Conservation (phyloP, 1,140 invertebrate genomes). For the Leptinotarsa lineolata region DNA sequence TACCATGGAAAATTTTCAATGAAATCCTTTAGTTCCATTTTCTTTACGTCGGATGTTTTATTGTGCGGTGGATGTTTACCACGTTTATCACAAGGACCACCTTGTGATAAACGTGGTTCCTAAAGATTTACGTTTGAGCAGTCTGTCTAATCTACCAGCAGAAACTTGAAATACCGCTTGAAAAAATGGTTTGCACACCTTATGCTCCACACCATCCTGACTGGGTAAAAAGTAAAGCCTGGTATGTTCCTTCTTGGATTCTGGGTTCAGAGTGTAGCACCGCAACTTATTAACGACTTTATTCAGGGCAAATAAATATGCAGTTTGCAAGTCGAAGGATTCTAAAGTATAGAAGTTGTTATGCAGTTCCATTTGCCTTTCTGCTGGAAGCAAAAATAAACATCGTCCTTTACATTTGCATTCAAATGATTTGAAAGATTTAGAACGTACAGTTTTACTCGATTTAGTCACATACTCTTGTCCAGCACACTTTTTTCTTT, state of each 20-base stretch:
- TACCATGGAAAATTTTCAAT: slow-evolving; percentile 21
- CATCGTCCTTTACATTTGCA: slow-evolving; percentile 1
- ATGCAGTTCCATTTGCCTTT: too few species aligned
- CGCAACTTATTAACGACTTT: slow-evolving; percentile 13
- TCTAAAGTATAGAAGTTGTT: slow-evolving; percentile 6
- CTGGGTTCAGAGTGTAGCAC: not conserved
- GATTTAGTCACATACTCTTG: slow-evolving; percentile 8
- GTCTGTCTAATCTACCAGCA: not conserved
- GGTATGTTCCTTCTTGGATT: not conserved
- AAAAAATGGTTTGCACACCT: slow-evolving; percentile 1
- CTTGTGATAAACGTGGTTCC: too few species aligned
- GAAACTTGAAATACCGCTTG: not conserved
- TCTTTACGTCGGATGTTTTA: not conserved
- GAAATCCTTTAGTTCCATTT: not conserved
- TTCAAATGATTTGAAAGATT: slow-evolving; percentile 6
- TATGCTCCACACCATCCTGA: not conserved
- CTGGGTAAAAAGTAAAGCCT: slow-evolving; percentile 2
- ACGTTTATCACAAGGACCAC: not conserved
- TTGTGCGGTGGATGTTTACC: not conserved
- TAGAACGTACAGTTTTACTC: not conserved
- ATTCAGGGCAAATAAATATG: not conserved
- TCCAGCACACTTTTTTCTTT: slow-evolving; percentile 1
- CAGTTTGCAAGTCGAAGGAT: slow-evolving; percentile 5
- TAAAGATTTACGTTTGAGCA: not conserved
- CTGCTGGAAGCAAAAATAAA: not conserved